Conservation (phyloP, 2,113 vertebrate genomes). For the Orcinus orca region DNA sequence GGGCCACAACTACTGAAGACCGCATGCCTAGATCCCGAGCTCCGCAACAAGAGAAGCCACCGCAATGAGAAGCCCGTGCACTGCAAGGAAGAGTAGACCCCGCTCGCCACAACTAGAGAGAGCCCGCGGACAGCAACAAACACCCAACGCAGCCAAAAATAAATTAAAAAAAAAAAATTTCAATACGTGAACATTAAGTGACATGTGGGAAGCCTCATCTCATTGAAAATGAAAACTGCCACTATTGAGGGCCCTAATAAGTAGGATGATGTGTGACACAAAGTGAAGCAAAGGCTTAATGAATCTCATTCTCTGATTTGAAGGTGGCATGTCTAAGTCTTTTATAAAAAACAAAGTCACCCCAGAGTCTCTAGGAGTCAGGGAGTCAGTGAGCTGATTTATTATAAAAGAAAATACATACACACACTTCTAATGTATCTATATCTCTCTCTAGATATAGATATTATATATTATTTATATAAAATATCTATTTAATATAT, state of each 20-base stretch:
- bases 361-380: neutral
- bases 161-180: neutral
- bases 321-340: neutral
- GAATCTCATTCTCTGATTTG: neutral
- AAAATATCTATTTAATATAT: neutral
- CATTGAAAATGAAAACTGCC: neutral
- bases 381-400: neutral
- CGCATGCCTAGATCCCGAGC: too few relatives aligned
- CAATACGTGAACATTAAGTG: neutral
- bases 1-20: too few relatives aligned
- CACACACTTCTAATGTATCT: neutral
- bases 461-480: neutral
- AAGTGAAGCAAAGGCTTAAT: neutral
- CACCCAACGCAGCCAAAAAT: too few relatives aligned
- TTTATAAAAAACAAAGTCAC: neutral
- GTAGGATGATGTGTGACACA: neutral
- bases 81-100: too few relatives aligned
- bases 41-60: too few relatives aligned
- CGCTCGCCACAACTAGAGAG: too few relatives aligned
- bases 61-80: too few relatives aligned
- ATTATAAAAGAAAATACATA: neutral
- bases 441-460: neutral
- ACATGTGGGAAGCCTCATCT: neutral
- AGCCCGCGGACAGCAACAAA: too few relatives aligned
- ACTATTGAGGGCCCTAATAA: neutral